Percentiles rank a stretch among this genome's conserved stretches.
Evolutionary conservation across 2,888 invertebrate species (phyloP).

Genomic region (Drosophila acutilabella): DNA sequence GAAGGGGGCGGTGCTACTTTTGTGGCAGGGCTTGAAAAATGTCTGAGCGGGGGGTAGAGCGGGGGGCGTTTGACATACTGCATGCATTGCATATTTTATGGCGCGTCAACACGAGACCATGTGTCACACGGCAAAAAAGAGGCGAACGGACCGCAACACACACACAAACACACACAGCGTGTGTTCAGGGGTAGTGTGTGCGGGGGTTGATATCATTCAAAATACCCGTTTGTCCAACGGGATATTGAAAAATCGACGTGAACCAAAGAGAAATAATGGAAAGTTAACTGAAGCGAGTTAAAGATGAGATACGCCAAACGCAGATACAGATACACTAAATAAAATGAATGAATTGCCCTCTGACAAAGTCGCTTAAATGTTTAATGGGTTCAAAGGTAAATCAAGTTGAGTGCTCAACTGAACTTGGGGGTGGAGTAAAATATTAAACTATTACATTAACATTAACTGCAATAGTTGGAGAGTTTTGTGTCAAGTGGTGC

Average conservation of each 20-base stretch:
- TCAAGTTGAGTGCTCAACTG: constrained; percentile 17
- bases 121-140: constrained; percentile 64
- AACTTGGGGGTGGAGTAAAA: not conserved
- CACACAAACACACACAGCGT: not conserved
- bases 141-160: constrained; percentile 14
- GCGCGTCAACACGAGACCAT: constrained; percentile 79
- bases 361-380: constrained; percentile 33
- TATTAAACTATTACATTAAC: not conserved
- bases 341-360: constrained; percentile 11
- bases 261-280: constrained; percentile 52
- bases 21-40: constrained; percentile 9
- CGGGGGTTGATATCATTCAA: constrained; percentile 27
- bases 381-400: constrained; percentile 25
- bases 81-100: constrained; percentile 81
- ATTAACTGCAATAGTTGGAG: not conserved
- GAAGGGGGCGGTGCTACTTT: constrained; percentile 1
- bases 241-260: constrained; percentile 74
- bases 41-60: not conserved
- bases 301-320: constrained; percentile 33
- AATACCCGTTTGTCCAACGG: constrained; percentile 64
- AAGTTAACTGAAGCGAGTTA: constrained; percentile 57
- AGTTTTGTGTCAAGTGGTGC: not conserved
- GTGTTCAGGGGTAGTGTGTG: not conserved
- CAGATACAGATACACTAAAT: constrained; percentile 48
- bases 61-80: constrained; percentile 69